Conservation (phyloP, 2,888 invertebrate genomes). For the Drosophila rellima region DNA sequence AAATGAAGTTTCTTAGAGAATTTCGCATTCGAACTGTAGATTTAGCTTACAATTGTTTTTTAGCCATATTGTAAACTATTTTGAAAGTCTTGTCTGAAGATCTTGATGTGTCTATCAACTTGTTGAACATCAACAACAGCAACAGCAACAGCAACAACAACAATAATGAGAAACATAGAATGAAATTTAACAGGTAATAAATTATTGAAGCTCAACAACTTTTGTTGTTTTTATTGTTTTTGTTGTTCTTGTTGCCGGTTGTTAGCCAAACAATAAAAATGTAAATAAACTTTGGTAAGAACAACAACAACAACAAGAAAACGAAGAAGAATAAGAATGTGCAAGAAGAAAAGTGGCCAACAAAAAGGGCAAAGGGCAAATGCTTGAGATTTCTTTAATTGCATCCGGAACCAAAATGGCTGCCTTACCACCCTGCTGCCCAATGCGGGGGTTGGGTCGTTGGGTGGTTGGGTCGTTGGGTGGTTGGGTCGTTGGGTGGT, state of each 20-base stretch:
- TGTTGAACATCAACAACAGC: conserved; percentile 39
- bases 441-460: too few species aligned
- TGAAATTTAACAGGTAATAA: conserved; percentile 48
- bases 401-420: conserved; percentile 82
- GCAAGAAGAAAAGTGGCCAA: conserved; percentile 48
- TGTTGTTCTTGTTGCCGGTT: conserved; percentile 28
- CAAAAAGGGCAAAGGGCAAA: conserved; percentile 64
- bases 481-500: conserved; percentile 5
- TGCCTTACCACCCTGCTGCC: conserved; percentile 30
- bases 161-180: conserved; percentile 22
- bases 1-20: background rate
- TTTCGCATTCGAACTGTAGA: conserved; percentile 1
- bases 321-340: conserved; percentile 9
- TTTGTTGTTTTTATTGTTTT: conserved; percentile 11
- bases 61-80: background rate
- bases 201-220: conserved; percentile 38
- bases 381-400: conserved; percentile 79
- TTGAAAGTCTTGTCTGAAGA: background rate
- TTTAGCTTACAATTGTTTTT: background rate
- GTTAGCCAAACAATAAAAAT: conserved; percentile 33
- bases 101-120: conserved; percentile 38
- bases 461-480: conserved; percentile 1
- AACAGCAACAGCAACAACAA: conserved; percentile 3
- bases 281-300: conserved; percentile 23
- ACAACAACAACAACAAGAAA: conserved; percentile 9